Evolutionary conservation across 2,888 invertebrate genomes (phyloP), one percentile per base, ranked within the genome.

Genomic region (Geotrupes spiniger): DNA sequence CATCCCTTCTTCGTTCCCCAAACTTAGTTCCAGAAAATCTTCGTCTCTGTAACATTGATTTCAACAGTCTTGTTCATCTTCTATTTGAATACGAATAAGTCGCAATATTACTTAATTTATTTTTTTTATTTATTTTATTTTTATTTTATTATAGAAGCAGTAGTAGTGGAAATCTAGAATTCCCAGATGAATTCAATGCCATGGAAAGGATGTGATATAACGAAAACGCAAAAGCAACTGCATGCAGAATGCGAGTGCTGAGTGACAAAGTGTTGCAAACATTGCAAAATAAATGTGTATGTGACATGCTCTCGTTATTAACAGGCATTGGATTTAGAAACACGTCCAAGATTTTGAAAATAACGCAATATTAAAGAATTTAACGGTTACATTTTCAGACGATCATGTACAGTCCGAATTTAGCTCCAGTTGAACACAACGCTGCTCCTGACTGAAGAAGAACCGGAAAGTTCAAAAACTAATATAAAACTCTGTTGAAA

Each of bases 241-340:
- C 93, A n/a, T 92, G 92, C 45, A 93, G 92, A 0, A 93, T 93
- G 92, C 74, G 94, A 51, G 93, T 93, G 0, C 78, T 94, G 0
- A 92, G 92, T 69, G 92, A 37, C 81, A 81, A 81, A 80, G 55
- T 51, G 21, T 29, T 31, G 15, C 10, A 31, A 26, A 12, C 9
- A 40, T 2, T 16, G 17, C 8, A 33, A 33, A 12, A 12, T 14
- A 15, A 33, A 11, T 29, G 29, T 10, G 9, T 11, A 10, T 6
- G 29, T 4, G 5, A 33, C 26, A 12, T 46, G 48, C 21, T n/a
- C 10, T 29, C 4, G n/a, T 6, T 46, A 11, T 31, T 60, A 59
- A 16, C 56, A 81, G 92, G 52, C 93, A 93, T 69, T 94, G 94
- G 94, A 87, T 91, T 25, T 89, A 89, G 1, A 93, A 93, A 71